Conservation (phyloP, 2,888 invertebrate species). For the Nemotelus nigrinus region DNA sequence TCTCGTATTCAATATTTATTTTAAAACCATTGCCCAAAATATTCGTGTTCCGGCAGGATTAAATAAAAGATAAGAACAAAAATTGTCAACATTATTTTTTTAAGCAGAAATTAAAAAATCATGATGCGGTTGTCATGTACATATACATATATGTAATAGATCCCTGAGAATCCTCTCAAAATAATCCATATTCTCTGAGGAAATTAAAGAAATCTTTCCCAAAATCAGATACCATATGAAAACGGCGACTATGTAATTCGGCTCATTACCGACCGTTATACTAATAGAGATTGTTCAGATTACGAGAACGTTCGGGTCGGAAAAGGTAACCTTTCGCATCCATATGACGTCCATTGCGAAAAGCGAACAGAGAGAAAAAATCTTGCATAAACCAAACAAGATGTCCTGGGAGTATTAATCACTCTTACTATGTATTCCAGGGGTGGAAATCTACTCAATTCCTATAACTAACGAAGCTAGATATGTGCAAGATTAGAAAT, state of each 20-base stretch:
- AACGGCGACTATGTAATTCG: background rate
- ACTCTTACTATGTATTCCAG: background rate
- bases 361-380: background rate
- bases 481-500: background rate
- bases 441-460: background rate
- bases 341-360: background rate
- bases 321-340: background rate
- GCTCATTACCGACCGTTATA: conserved; percentile 20
- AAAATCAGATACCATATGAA: background rate
- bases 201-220: no score
- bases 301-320: background rate
- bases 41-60: no score
- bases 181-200: no score
- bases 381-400: background rate
- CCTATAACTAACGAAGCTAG: background rate
- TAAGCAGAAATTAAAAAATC: no score
- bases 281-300: conserved; percentile 28
- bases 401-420: background rate
- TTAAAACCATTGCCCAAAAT: no score
- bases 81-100: no score
- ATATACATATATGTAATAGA: no score
- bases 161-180: no score
- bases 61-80: no score
- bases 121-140: no score
- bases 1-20: no score